A percentile compares a stretch with the other conserved stretches of the same genome.
Evolutionary conservation across 2,888 invertebrate genomes (phyloP).

Genomic region (Stictocephala bisonia): DNA sequence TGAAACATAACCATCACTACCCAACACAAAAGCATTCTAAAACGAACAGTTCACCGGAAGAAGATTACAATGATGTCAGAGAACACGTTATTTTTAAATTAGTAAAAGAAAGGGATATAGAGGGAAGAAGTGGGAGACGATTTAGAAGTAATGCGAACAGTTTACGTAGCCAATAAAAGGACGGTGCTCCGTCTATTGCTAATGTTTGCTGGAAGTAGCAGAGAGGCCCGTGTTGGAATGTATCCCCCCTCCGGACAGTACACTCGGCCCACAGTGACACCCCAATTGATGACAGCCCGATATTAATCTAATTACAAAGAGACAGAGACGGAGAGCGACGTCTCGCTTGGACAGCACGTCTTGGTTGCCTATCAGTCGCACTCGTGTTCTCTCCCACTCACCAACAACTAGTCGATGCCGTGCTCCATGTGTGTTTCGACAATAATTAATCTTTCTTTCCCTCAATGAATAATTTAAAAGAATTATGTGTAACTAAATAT

Average conservation of each 20-base stretch:
- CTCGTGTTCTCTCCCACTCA: neutral
- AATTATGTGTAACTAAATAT: too few relatives aligned
- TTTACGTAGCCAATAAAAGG: slow-evolving; percentile 20
- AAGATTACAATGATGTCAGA: too few relatives aligned
- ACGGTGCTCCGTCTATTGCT: neutral
- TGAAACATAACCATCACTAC: too few relatives aligned
- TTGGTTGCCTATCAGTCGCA: neutral
- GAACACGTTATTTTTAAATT: too few relatives aligned
- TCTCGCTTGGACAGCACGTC: neutral
- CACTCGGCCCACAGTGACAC: slow-evolving; percentile 26
- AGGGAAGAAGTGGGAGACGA: too few relatives aligned
- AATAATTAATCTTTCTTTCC: too few relatives aligned
- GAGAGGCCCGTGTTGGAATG: neutral
- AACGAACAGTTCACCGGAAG: too few relatives aligned
- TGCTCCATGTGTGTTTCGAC: too few relatives aligned
- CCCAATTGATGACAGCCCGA: slow-evolving; percentile 51
- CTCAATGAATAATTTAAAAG: too few relatives aligned
- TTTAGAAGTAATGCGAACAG: neutral
- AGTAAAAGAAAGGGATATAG: too few relatives aligned
- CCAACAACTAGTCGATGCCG: neutral
- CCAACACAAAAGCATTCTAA: too few relatives aligned
- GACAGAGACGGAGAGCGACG: neutral
- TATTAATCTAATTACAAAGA: slow-evolving; percentile 50
- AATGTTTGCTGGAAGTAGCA: neutral
- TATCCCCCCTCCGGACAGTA: neutral